Conservation (phyloP, 2,888 invertebrate species). For the Byasa hedistus region DNA sequence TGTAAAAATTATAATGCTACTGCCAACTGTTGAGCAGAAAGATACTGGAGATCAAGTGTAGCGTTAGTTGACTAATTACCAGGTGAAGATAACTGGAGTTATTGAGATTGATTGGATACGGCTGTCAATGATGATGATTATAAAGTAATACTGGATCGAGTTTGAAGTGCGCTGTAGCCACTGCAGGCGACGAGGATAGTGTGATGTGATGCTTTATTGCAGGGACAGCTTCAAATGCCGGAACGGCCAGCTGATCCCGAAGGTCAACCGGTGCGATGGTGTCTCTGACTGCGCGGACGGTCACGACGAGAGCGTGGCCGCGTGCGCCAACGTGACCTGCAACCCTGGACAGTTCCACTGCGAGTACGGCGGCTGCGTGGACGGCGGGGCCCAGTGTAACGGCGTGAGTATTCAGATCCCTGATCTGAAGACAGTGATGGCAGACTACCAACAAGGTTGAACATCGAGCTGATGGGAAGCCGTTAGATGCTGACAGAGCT, state of each 20-base stretch:
- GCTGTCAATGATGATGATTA: too few relatives aligned
- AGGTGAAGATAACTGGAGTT: too few relatives aligned
- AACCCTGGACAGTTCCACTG: conserved; percentile 65
- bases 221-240: conserved; percentile 57
- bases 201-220: conserved; percentile 6
- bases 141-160: too few relatives aligned
- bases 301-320: conserved; percentile 57
- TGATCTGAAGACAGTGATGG: neutral
- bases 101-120: too few relatives aligned
- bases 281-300: conserved; percentile 56
- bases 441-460: neutral
- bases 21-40: too few relatives aligned
- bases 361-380: conserved; percentile 68
- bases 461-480: neutral
- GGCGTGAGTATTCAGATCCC: conserved; percentile 29
- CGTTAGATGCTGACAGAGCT: too few relatives aligned
- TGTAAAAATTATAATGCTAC: too few relatives aligned
- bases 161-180: too few relatives aligned
- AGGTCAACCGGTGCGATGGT: conserved; percentile 58
- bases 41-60: too few relatives aligned
- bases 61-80: too few relatives aligned
- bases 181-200: too few relatives aligned
- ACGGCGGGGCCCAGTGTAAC: conserved; percentile 63
- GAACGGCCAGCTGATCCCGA: conserved; percentile 49
- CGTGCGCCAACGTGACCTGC: conserved; percentile 66